phyloP scores from a whole-genome alignment of 30 jellyfish, hydroid and myxozoan genomes.

The Nemopilema nomurai region DNA sequence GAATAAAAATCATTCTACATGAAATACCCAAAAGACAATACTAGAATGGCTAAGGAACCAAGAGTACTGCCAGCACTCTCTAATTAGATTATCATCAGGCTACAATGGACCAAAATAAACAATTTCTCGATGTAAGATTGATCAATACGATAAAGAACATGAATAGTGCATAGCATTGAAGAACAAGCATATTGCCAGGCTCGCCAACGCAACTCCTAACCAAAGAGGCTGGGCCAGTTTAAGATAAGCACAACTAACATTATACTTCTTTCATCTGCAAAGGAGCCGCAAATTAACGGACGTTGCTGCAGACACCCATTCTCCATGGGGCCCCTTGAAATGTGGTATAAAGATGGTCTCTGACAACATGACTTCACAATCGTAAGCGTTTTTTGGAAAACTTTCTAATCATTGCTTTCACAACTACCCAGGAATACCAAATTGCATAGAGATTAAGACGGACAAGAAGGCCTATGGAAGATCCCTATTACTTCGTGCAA shows the following conservation, averaged over 20 bases:
- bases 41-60: too few species aligned
- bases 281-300: not conserved
- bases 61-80: too few species aligned
- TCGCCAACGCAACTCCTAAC: too few species aligned
- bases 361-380: not conserved
- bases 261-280: not conserved
- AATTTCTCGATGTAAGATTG: too few species aligned
- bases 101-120: too few species aligned
- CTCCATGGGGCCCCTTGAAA: not conserved
- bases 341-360: not conserved
- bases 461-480: not conserved
- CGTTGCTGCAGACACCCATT: not conserved
- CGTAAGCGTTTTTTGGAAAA: not conserved
- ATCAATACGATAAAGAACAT: too few species aligned
- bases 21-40: too few species aligned
- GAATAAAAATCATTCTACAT: not conserved
- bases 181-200: too few species aligned
- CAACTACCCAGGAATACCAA: not conserved
- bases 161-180: too few species aligned
- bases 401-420: not conserved
- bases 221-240: too few species aligned
- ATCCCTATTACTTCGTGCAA: not conserved
- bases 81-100: too few species aligned
- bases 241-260: too few species aligned
- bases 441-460: not conserved